Percentiles rank a stretch among this genome's conserved stretches.
phyloP scores from a whole-genome alignment of 2,113 vertebrate species.

The Psilopogon haemacephalus region DNA sequence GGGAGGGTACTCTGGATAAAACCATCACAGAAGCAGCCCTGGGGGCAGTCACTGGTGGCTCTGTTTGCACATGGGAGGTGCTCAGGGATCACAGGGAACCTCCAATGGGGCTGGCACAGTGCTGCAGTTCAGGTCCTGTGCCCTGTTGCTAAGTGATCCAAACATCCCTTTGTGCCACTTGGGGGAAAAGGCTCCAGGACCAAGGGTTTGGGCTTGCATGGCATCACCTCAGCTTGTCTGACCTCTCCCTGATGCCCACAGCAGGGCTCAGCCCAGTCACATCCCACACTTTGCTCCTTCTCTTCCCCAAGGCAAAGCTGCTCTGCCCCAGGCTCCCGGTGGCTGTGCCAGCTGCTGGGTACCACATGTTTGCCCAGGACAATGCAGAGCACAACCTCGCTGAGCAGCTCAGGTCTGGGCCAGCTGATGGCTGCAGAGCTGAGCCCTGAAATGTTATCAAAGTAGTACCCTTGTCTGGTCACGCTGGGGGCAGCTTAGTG shows the following conservation, averaged over 20 bases:
- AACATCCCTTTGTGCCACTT: not conserved
- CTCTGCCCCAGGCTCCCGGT: not conserved
- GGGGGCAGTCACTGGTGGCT: no score
- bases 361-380: not conserved
- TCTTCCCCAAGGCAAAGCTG: not conserved
- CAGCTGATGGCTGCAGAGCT: conserved; percentile 37
- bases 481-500: conserved; percentile 64
- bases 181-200: not conserved
- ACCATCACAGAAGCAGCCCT: no score
- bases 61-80: no score
- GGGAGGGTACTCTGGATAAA: no score
- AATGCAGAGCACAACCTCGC: not conserved
- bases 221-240: not conserved
- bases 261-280: not conserved
- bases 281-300: not conserved
- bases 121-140: not conserved
- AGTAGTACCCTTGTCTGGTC: conserved; percentile 66
- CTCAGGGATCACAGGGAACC: no score
- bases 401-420: conserved; percentile 37
- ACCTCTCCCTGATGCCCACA: not conserved
- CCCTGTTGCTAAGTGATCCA: not conserved
- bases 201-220: not conserved
- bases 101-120: no score
- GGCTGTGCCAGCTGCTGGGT: conserved; percentile 27
- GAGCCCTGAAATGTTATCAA: conserved; percentile 57